Conservation (phyloP, 2,888 invertebrate species). For the Ganaspis brasiliensis region DNA sequence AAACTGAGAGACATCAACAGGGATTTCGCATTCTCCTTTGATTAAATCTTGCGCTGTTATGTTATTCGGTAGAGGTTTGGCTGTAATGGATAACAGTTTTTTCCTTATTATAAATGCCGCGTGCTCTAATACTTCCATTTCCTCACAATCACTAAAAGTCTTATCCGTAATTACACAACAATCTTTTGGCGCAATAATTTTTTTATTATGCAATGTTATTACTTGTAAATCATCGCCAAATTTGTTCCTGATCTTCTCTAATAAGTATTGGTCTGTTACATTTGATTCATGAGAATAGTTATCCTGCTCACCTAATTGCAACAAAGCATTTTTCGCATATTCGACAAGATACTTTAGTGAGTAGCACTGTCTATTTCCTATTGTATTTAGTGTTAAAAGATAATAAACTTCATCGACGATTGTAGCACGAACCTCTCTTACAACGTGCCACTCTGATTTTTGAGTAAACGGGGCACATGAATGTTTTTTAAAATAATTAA, state of each 20-base stretch:
- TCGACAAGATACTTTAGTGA: constrained; percentile 40
- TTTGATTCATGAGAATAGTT: not conserved
- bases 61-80: too few relatives aligned
- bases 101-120: constrained; percentile 41
- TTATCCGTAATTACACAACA: constrained; percentile 25
- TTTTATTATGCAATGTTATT: not conserved
- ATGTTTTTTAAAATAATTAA: not conserved
- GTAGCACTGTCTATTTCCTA: constrained; percentile 31
- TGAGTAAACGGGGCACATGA: not conserved
- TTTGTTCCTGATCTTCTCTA: constrained; percentile 1
- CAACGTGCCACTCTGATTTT: constrained; percentile 37
- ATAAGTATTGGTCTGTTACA: constrained; percentile 2
- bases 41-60: too few relatives aligned
- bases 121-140: constrained; percentile 43
- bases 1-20: constrained; percentile 26
- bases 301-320: not conserved
- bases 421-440: constrained; percentile 15
- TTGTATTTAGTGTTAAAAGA: constrained; percentile 16
- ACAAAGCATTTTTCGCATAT: constrained; percentile 44
- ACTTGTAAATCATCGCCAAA: not conserved
- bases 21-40: constrained; percentile 27
- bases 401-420: constrained; percentile 30
- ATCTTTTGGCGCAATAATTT: constrained; percentile 33
- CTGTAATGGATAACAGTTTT: too few relatives aligned
- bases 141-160: constrained; percentile 42